These are phyloP conservation scores for Lontra canadensis DNA, from an alignment of 2,113 vertebrate genomes.

Conservation along the genomic window DNA sequence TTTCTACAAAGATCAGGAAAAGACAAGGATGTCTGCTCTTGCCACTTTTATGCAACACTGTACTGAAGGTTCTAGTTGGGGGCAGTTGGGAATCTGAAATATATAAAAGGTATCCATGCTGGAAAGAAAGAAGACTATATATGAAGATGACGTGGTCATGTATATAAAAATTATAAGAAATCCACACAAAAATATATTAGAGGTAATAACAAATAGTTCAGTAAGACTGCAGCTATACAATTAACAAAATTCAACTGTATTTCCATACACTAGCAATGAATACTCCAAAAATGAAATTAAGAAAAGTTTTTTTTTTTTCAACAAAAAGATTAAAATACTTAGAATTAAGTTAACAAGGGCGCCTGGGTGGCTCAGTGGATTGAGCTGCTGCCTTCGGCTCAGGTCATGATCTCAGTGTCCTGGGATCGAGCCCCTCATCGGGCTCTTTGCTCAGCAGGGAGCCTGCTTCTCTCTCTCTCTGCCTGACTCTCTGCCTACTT, in stretches of 20 bases:
- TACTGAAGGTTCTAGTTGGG: not conserved
- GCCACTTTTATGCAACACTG: not conserved
- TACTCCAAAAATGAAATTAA: not conserved
- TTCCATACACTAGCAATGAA: not conserved
- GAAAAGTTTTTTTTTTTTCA: not conserved
- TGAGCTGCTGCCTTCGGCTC: too few relatives aligned
- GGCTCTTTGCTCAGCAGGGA: too few relatives aligned
- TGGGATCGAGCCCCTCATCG: too few relatives aligned
- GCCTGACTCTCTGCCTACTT: too few relatives aligned
- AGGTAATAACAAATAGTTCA: not conserved
- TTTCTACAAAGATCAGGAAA: not conserved
- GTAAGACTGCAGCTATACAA: not conserved
- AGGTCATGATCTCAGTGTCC: too few relatives aligned
- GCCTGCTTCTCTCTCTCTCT: too few relatives aligned
- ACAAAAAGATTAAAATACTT: not conserved
- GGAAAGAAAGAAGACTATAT: not conserved
- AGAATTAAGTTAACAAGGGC: not conserved
- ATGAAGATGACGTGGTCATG: not conserved
- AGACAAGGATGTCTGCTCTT: not conserved
- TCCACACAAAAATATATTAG: not conserved
- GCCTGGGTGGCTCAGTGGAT: too few relatives aligned
- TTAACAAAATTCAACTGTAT: not conserved
- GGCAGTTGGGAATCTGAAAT: not conserved
- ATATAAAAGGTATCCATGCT: not conserved
- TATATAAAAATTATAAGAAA: not conserved